Percentiles rank a stretch among this genome's conserved stretches.
These are phyloP conservation scores for Nettapus auritus DNA, from an alignment of 2,113 vertebrate genomes.

Conservation along the genomic window DNA sequence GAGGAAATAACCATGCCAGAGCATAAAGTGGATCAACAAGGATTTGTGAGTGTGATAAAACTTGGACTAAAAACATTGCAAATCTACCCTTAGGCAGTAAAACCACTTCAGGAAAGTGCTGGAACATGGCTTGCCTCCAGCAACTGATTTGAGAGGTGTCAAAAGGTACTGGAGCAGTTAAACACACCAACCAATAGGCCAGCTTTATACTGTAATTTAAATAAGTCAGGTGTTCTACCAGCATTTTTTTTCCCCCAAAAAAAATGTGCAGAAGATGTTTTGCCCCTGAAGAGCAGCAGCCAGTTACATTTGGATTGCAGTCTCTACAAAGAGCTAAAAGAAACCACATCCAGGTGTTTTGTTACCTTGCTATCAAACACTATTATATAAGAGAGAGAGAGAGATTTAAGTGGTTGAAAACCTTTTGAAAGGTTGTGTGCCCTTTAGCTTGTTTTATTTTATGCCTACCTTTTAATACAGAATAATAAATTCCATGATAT, in stretches of 20 bases:
- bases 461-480: constrained; percentile 46
- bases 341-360: not conserved
- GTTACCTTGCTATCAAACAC: constrained; percentile 21
- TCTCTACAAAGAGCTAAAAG: not conserved
- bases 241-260: not conserved
- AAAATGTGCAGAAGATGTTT: not conserved
- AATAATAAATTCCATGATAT: constrained; percentile 48
- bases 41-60: not conserved
- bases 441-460: constrained; percentile 56
- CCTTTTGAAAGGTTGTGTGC: constrained; percentile 45
- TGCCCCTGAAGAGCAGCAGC: not conserved
- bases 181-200: not conserved
- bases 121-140: not conserved
- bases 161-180: not conserved
- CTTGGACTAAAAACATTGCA: not conserved
- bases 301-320: not conserved
- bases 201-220: not conserved
- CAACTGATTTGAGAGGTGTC: not conserved
- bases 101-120: not conserved
- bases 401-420: constrained; percentile 19
- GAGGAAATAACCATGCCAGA: not conserved
- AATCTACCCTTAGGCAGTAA: not conserved
- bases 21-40: not conserved
- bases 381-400: not conserved
- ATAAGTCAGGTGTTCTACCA: not conserved